Evolutionary conservation across 2,888 invertebrate species (phyloP).

Genomic region (Cabera pusaria): DNA sequence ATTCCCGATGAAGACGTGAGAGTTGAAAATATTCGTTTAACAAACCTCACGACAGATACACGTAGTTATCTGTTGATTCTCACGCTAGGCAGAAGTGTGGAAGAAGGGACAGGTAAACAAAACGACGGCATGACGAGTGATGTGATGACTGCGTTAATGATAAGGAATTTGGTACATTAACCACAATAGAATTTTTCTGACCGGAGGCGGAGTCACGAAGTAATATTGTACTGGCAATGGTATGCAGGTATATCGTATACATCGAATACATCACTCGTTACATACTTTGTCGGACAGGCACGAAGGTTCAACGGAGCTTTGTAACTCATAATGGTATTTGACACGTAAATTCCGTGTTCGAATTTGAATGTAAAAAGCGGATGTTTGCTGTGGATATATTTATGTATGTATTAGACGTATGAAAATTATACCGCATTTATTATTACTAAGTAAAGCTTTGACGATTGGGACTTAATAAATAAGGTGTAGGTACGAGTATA

Average conservation of each 20-base stretch:
- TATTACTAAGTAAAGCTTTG: too few relatives aligned
- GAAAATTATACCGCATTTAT: slow-evolving; percentile 29
- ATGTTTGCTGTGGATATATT: slow-evolving; percentile 26
- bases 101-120: slow-evolving; percentile 58
- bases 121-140: slow-evolving; percentile 53
- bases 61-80: slow-evolving; percentile 36
- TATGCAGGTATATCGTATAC: slow-evolving; percentile 48
- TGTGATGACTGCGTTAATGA: slow-evolving; percentile 67
- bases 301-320: slow-evolving; percentile 55
- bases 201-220: slow-evolving; percentile 68
- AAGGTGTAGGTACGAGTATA: too few relatives aligned
- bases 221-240: slow-evolving; percentile 41
- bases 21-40: slow-evolving; percentile 52
- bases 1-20: slow-evolving; percentile 53
- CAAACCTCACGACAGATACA: slow-evolving; percentile 43
- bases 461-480: too few relatives aligned
- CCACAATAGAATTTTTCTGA: slow-evolving; percentile 79
- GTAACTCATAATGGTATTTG: slow-evolving; percentile 43
- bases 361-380: slow-evolving; percentile 29
- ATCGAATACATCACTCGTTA: slow-evolving; percentile 54
- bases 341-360: slow-evolving; percentile 40
- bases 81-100: slow-evolving; percentile 45
- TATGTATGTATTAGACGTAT: slow-evolving; percentile 28
- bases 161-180: slow-evolving; percentile 78
- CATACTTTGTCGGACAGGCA: slow-evolving; percentile 54